Evolutionary conservation across 2,797 vertebrate genomes (phyloP).

Genomic region (Sebastes variabilis): DNA sequence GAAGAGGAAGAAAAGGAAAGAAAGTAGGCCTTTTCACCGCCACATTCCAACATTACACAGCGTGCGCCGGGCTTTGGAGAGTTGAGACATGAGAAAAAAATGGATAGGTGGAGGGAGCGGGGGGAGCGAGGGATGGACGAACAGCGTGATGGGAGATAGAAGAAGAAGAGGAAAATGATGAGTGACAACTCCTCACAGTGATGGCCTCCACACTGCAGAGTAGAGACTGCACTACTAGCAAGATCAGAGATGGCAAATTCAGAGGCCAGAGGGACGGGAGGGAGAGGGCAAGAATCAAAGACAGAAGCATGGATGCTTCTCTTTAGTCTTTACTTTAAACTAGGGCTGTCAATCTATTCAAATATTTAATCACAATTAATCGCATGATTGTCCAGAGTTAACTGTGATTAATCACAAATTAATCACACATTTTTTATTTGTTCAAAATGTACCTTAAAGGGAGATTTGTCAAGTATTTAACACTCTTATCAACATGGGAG

Average conservation of each 20-base stretch:
- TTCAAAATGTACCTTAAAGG: too few species aligned
- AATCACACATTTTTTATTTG: too few species aligned
- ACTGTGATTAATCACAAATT: too few species aligned
- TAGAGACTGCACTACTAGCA: background rate
- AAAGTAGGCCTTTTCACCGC: constrained; percentile 25
- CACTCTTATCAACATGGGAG: too few species aligned
- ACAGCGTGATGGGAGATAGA: constrained; percentile 22
- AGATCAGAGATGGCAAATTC: constrained; percentile 17
- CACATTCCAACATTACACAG: constrained; percentile 30
- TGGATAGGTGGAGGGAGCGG: background rate
- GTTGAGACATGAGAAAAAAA: constrained; percentile 1
- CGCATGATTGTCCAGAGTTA: too few species aligned
- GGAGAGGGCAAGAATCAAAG: background rate
- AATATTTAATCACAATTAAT: too few species aligned
- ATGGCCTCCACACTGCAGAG: constrained; percentile 19
- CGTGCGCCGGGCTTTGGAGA: constrained; percentile 27
- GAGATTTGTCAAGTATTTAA: too few species aligned
- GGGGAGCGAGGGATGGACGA: constrained; percentile 6
- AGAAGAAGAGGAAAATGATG: constrained; percentile 47
- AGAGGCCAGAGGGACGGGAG: background rate
- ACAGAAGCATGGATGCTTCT: constrained; percentile 1
- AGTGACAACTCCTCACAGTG: constrained; percentile 47
- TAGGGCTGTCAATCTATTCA: too few species aligned
- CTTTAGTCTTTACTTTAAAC: background rate
- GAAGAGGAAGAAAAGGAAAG: constrained; percentile 13